Evolutionary conservation across 92 coral and sea anemone species (phyloP).

Genomic region (Epizoanthus rinbou): DNA sequence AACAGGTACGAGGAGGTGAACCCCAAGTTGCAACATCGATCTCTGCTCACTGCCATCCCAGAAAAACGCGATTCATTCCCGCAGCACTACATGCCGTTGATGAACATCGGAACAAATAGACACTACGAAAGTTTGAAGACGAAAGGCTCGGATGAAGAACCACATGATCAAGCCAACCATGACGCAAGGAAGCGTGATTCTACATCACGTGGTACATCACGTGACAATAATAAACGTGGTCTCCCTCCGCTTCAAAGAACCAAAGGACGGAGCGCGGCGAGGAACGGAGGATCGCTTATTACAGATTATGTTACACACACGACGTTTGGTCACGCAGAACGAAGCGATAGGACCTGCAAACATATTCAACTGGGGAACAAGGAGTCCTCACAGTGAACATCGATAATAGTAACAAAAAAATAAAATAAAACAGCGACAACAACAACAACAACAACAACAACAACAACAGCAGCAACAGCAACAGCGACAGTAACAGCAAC

Average conservation of each 20-base stretch:
- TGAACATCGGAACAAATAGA: not conserved
- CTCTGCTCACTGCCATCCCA: not conserved
- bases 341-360: constrained; percentile 10
- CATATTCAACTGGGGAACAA: not conserved
- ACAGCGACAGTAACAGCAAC: no score
- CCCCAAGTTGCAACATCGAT: not conserved
- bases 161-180: not conserved
- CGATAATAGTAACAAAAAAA: no score
- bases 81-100: constrained; percentile 16
- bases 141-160: not conserved
- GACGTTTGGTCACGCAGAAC: constrained; percentile 20
- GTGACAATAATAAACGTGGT: not conserved
- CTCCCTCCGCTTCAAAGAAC: not conserved
- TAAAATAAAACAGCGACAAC: no score
- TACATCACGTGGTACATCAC: not conserved
- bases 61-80: not conserved
- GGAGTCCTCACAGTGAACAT: no score
- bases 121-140: not conserved
- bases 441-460: no score
- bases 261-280: not conserved
- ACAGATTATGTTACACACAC: constrained; percentile 29
- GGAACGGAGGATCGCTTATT: not conserved
- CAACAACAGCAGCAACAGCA: no score
- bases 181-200: not conserved
- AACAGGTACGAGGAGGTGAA: not conserved